Evolutionary conservation across 2,113 vertebrate genomes (phyloP).

Genomic region (Pygoscelis antarcticus): DNA sequence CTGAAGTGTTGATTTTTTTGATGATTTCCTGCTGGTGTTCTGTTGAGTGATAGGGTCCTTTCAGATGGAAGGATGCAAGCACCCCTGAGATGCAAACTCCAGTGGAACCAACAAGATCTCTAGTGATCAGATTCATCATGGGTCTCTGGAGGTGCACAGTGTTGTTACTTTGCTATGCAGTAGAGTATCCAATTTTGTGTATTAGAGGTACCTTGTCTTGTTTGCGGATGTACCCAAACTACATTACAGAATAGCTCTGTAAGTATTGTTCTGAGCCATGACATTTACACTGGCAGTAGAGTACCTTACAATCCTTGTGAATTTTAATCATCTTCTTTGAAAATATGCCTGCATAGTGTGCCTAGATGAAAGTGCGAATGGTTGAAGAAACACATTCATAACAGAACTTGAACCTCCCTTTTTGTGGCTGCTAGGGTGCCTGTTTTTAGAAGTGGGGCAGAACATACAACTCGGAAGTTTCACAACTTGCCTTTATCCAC

Average conservation of each 20-base stretch:
- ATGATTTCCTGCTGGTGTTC: not conserved
- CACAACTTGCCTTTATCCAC: not conserved
- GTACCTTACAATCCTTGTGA: not conserved
- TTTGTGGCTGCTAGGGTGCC: not conserved
- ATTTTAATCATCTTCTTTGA: not conserved
- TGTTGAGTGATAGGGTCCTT: not conserved
- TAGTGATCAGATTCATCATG: not conserved
- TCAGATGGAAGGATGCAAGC: not conserved
- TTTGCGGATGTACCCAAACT: not conserved
- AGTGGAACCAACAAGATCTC: not conserved
- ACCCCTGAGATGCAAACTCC: not conserved
- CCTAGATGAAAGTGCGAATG: not conserved
- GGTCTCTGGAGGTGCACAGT: not conserved
- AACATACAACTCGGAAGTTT: rapidly evolving
- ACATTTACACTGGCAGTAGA: not conserved
- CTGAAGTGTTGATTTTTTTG: not conserved
- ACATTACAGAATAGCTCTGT: not conserved
- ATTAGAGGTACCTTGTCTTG: not conserved
- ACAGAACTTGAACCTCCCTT: not conserved
- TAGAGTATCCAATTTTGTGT: not conserved
- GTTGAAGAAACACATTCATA: not conserved
- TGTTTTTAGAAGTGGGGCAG: not conserved
- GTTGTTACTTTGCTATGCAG: not conserved
- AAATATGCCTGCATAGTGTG: not conserved
- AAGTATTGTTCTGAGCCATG: not conserved